Percentiles rank a stretch among this genome's conserved stretches.
Conservation (phyloP, 2,888 invertebrate genomes). For the Glyphotaelius pellucidus region DNA sequence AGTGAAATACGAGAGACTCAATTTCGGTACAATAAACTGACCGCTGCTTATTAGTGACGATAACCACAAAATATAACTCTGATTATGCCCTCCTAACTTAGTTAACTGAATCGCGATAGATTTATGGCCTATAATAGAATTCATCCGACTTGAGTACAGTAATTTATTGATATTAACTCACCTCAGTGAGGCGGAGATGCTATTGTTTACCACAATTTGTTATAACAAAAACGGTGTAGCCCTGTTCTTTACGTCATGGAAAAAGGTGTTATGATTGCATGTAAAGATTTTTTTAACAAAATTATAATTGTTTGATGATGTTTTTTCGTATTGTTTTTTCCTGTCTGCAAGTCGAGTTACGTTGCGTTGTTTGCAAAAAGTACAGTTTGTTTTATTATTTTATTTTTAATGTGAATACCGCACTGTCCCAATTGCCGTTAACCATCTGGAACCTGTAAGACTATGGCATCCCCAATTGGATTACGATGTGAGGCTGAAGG, state of each 20-base stretch:
- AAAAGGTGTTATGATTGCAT: conserved; percentile 22
- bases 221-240: background rate
- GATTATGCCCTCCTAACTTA: conserved; percentile 23
- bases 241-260: background rate
- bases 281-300: conserved; percentile 12
- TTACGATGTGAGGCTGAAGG: no score
- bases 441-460: no score
- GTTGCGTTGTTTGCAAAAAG: background rate
- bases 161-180: conserved; percentile 41
- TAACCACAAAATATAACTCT: conserved; percentile 30
- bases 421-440: no score
- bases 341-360: background rate
- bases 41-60: conserved; percentile 11
- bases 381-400: background rate
- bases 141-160: conserved; percentile 4
- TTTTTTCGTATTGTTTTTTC: background rate
- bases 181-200: background rate
- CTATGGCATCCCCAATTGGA: no score
- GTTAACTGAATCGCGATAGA: conserved; percentile 26
- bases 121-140: conserved; percentile 27
- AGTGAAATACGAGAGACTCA: conserved; percentile 5
- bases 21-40: background rate
- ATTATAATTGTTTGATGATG: no score
- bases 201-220: conserved; percentile 12
- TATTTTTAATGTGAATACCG: no score